These are phyloP conservation scores for Galerucella pusilla DNA, from an alignment of 2,888 invertebrate species.

Conservation along the genomic window DNA sequence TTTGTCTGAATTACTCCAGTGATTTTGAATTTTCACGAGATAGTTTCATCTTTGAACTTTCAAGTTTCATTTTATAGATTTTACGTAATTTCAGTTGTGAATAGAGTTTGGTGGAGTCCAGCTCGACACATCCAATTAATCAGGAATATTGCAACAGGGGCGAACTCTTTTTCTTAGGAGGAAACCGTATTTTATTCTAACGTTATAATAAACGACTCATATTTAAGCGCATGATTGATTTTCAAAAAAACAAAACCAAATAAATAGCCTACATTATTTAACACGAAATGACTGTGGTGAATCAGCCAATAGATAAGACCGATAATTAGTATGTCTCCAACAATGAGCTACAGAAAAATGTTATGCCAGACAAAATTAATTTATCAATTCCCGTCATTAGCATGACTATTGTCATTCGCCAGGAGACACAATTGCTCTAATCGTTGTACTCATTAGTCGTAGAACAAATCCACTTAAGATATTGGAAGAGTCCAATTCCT, in stretches of 20 bases:
- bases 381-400: slow-evolving; percentile 27
- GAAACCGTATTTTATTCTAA: no score
- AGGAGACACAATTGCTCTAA: slow-evolving; percentile 32
- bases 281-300: slow-evolving; percentile 5
- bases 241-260: slow-evolving; percentile 14
- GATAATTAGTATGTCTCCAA: slow-evolving; percentile 29
- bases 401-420: slow-evolving; percentile 32
- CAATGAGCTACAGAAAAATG: slow-evolving; percentile 24
- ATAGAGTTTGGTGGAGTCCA: no score
- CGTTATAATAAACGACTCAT: neutral
- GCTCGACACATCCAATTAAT: no score
- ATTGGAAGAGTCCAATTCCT: slow-evolving; percentile 18
- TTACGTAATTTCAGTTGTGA: no score
- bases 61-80: no score
- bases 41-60: no score
- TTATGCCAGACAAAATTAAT: slow-evolving; percentile 34
- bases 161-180: no score
- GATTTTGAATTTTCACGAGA: no score
- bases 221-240: neutral
- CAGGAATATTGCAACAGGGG: no score
- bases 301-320: slow-evolving; percentile 25
- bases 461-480: slow-evolving; percentile 35
- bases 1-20: no score
- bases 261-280: slow-evolving; percentile 7
- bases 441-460: slow-evolving; percentile 34